These are phyloP conservation scores for Scolopax rusticola DNA, from an alignment of 2,797 vertebrate species.

Conservation along the genomic window DNA sequence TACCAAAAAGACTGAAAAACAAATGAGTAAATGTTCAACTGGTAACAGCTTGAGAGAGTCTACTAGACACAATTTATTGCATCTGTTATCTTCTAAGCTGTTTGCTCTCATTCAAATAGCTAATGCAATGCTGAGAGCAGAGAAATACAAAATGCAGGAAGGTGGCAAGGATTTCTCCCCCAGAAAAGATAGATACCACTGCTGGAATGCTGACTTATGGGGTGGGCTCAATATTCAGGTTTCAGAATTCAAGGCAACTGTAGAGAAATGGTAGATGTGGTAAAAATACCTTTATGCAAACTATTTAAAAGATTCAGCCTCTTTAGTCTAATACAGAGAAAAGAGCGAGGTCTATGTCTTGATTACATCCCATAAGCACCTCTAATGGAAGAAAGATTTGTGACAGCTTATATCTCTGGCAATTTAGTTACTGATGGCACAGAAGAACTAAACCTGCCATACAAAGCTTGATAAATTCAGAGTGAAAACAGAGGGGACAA, in stretches of 20 bases:
- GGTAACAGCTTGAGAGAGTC: neutral
- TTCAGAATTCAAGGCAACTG: neutral
- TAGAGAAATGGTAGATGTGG: neutral
- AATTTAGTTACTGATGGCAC: neutral
- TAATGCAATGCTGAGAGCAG: neutral
- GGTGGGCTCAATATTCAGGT: neutral
- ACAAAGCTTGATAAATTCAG: neutral
- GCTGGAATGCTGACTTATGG: neutral
- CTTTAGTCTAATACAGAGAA: neutral
- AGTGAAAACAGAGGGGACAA: neutral
- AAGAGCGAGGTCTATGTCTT: neutral
- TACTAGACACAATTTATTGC: neutral
- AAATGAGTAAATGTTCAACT: neutral
- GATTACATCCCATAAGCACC: neutral
- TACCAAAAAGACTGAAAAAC: constrained; percentile 30
- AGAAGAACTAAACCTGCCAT: neutral
- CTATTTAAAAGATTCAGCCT: neutral
- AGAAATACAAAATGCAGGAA: neutral
- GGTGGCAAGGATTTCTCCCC: neutral
- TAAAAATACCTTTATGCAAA: neutral
- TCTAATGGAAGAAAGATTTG: neutral
- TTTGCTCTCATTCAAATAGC: neutral
- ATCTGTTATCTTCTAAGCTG: neutral
- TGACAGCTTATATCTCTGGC: neutral
- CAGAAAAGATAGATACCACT: neutral